Evolutionary conservation across 2,797 vertebrate genomes (phyloP).

Genomic region (Manis javanica): DNA sequence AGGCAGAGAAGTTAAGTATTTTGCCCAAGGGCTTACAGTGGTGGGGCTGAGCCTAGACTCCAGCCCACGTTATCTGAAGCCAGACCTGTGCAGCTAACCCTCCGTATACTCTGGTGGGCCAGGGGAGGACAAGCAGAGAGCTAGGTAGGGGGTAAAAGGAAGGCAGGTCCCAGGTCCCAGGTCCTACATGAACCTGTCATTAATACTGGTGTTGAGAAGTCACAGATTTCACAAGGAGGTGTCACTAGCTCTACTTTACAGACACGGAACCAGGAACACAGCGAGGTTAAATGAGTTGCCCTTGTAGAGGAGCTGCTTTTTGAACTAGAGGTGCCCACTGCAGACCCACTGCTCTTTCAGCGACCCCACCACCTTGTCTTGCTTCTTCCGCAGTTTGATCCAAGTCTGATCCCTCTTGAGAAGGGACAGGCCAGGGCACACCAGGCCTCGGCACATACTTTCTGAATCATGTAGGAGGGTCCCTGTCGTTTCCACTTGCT

Average conservation of each 20-base stretch:
- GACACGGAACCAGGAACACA: not conserved
- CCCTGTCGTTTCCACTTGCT: not conserved
- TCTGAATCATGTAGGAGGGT: not conserved
- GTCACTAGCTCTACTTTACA: not conserved
- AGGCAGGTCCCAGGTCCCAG: not conserved
- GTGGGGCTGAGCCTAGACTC: not conserved
- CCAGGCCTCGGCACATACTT: fast-evolving
- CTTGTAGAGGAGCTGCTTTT: not conserved
- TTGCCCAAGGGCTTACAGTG: not conserved
- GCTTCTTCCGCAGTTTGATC: too few relatives aligned
- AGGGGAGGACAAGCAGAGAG: not conserved
- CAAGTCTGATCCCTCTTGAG: not conserved
- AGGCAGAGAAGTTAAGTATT: not conserved
- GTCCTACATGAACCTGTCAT: fast-evolving
- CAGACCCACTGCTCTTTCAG: not conserved
- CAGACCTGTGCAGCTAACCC: not conserved
- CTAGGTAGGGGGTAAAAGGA: not conserved
- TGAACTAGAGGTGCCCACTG: not conserved
- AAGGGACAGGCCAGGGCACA: not conserved
- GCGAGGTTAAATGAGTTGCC: not conserved
- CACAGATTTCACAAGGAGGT: fast-evolving
- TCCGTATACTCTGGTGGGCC: fast-evolving
- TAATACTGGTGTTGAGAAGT: not conserved
- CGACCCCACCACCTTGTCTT: not conserved
- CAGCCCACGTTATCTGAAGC: not conserved